Base-by-base conservation (phyloP, 1,140 invertebrate species). In the Cryptotermes secundus region DNA sequence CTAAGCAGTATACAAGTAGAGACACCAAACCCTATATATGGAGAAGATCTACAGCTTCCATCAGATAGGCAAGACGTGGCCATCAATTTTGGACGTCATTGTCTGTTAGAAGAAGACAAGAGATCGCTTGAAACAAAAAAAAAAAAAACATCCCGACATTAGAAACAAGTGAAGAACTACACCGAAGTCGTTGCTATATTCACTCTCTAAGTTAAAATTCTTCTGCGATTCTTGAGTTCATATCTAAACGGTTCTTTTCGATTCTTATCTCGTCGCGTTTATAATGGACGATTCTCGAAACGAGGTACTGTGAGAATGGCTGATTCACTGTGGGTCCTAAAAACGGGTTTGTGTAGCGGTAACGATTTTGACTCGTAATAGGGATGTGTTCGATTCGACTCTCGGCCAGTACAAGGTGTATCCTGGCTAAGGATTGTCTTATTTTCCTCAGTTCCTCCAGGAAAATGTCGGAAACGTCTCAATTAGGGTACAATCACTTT, bases 51-150 rank as follows among this genome's bases (percentile, higher is more conserved):
- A 72, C 7, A 72, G n/a, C 31, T 31, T 72, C 59, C n/a, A n/a
- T 72, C 59, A 72, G 26, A 72, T 72, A 72, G 59, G n/a, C 59
- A 72, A n/a, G 59, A 72, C 59, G 14, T 9, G n/a, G 59, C 59
- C n/a, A 72, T 72, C 59, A 72, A 72, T 72, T 26, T 72, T 14
- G n/a, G 59, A 31, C n/a, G 59, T 72, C 59, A 72, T n/a, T 72
- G 7, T 7, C 2, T 31, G 59, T 72, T 72, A 72, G 59, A 72
- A 26, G 59, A 72, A 72, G 59, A 9, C 59, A 72, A 49, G 59
- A 26, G 59, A 72, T 72, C 26, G 10, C 19, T 31, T 31, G 6
- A 72, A 72, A 72, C 59, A 72, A 72, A 72, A n/a, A 31, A 42
- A 59, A n/a, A 59, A 72, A 1, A n/a, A 72, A 31, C n/a, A n/a